A percentile compares a stretch with the other conserved stretches of the same genome.
These are phyloP conservation scores for Pseudomyrmex gracilis DNA, from an alignment of 1,140 invertebrate genomes.

Conservation along the genomic window DNA sequence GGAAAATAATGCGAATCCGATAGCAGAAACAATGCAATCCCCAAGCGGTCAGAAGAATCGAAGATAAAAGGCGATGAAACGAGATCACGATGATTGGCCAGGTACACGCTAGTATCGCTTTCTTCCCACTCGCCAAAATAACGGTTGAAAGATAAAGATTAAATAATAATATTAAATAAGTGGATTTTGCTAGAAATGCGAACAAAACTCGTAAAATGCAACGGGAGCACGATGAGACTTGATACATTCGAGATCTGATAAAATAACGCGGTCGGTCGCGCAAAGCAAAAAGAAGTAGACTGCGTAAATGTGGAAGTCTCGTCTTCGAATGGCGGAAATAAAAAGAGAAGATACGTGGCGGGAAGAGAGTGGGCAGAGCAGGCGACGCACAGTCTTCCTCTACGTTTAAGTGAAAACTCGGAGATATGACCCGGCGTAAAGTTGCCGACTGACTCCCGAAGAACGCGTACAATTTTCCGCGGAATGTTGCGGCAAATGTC, in stretches of 20 bases:
- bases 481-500: conserved; percentile 14
- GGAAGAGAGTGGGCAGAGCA: not conserved
- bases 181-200: conserved; percentile 3
- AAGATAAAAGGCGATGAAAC: conserved; percentile 28
- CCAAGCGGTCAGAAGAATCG: conserved; percentile 16
- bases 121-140: not conserved
- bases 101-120: not conserved
- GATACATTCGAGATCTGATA: conserved; percentile 47
- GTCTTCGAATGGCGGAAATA: conserved; percentile 40
- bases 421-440: conserved; percentile 45
- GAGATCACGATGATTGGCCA: conserved; percentile 36
- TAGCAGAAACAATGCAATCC: conserved; percentile 42
- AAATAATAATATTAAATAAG: conserved; percentile 40
- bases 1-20: conserved; percentile 34
- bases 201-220: conserved; percentile 25
- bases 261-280: not conserved
- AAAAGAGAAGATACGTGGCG: conserved; percentile 34
- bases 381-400: not conserved
- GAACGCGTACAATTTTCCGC: conserved; percentile 46
- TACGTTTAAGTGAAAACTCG: conserved; percentile 56
- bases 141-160: conserved; percentile 2
- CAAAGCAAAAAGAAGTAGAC: not conserved
- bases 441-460: not conserved
- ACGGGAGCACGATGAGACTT: not conserved
- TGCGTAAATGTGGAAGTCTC: conserved; percentile 10